Conservation (phyloP, 2,888 invertebrate species). For the Amphipyra berbera region DNA sequence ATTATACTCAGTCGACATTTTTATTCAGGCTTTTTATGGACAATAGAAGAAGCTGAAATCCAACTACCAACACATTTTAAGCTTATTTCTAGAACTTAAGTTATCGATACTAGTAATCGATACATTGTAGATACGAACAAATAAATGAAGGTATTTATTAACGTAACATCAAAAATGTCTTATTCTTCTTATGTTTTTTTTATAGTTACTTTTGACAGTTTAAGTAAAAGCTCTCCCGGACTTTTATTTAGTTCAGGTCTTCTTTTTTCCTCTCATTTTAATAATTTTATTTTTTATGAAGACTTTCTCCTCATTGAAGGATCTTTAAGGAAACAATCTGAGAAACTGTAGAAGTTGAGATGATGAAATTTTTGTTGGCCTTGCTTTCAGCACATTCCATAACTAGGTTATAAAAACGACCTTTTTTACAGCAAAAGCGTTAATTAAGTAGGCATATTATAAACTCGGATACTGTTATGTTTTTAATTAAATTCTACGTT, state of each 20-base stretch:
- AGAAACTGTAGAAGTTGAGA: slow-evolving; percentile 26
- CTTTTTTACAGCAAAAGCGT: slow-evolving; percentile 62
- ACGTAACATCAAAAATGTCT: no score
- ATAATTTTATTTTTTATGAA: slow-evolving; percentile 23
- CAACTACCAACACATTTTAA: no score
- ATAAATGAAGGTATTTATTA: no score
- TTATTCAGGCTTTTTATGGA: no score
- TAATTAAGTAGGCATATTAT: slow-evolving; percentile 69
- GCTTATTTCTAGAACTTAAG: no score
- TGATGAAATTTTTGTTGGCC: slow-evolving; percentile 50
- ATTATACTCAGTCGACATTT: neutral
- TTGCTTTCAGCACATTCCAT: slow-evolving; percentile 52
- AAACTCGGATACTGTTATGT: slow-evolving; percentile 63
- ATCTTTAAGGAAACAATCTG: slow-evolving; percentile 29
- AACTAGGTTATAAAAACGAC: slow-evolving; percentile 62
- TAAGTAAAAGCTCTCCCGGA: neutral
- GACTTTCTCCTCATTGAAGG: slow-evolving; percentile 21
- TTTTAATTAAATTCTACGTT: slow-evolving; percentile 65
- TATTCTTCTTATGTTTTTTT: neutral
- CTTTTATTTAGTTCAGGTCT: slow-evolving; percentile 1
- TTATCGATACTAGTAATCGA: no score
- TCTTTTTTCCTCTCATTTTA: slow-evolving; percentile 12
- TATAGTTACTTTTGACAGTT: slow-evolving; percentile 2
- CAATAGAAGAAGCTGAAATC: no score
- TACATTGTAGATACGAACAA: no score